A percentile compares a stretch with the other conserved stretches of the same genome.
These are phyloP conservation scores for Electrophaes corylata DNA, from an alignment of 2,888 invertebrate species.

Conservation along the genomic window DNA sequence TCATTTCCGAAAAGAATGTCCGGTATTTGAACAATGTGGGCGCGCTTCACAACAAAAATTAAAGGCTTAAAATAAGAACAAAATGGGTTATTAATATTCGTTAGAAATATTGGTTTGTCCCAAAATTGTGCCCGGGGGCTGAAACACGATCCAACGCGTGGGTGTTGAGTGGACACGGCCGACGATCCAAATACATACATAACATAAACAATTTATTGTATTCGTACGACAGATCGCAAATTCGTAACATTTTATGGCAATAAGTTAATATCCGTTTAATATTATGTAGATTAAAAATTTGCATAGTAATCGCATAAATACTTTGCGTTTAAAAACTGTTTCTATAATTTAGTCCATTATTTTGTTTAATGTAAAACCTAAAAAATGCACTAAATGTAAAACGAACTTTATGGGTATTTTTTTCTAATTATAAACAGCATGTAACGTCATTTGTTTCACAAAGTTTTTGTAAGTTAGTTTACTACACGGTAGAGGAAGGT, in stretches of 20 bases:
- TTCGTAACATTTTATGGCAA: conserved; percentile 55
- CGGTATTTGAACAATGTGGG: conserved; percentile 65
- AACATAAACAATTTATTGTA: conserved; percentile 57
- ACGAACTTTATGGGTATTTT: too few species aligned
- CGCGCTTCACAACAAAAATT: conserved; percentile 65
- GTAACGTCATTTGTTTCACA: too few species aligned
- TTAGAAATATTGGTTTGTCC: conserved; percentile 84
- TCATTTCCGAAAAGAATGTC: conserved; percentile 53
- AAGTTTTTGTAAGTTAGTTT: too few species aligned
- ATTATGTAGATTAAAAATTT: conserved; percentile 16
- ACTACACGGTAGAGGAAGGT: too few species aligned
- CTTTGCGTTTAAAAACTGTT: not conserved
- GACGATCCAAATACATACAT: conserved; percentile 58
- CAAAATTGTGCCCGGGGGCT: conserved; percentile 81
- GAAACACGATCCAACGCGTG: conserved; percentile 72
- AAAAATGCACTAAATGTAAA: too few species aligned
- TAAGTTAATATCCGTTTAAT: conserved; percentile 16
- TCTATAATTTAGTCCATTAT: not conserved
- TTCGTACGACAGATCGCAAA: conserved; percentile 57
- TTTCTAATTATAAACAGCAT: too few species aligned
- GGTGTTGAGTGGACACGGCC: conserved; percentile 73
- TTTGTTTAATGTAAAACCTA: not conserved
- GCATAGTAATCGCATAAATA: not conserved
- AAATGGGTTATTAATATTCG: conserved; percentile 81
- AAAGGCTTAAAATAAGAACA: conserved; percentile 69